Conservation (phyloP, 2,113 vertebrate genomes). For the Alligator sinensis region DNA sequence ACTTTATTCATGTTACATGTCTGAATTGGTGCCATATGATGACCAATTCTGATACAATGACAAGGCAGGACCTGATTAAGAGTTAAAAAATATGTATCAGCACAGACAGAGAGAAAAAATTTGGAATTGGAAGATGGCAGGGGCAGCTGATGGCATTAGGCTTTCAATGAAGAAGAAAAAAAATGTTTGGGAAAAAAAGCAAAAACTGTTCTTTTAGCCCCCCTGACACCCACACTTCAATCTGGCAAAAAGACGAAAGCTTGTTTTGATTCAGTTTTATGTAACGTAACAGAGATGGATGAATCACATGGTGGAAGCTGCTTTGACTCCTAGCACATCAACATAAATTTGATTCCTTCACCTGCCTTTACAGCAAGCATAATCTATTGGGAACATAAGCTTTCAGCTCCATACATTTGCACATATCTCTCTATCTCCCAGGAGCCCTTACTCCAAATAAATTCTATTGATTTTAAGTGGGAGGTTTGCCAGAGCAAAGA, state of each 20-base stretch:
- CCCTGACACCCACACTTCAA: slow-evolving; percentile 57
- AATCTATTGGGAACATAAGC: not conserved
- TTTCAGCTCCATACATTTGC: not conserved
- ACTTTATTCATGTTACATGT: slow-evolving; percentile 82
- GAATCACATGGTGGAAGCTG: slow-evolving; percentile 27
- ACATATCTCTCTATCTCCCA: not conserved
- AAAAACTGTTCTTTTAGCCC: slow-evolving; percentile 70
- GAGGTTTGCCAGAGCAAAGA: not conserved
- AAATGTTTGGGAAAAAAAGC: not conserved
- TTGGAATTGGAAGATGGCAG: slow-evolving; percentile 64
- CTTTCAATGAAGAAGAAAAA: slow-evolving; percentile 32
- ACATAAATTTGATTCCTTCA: slow-evolving; percentile 41
- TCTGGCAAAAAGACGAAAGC: slow-evolving; percentile 21
- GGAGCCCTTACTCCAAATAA: not conserved
- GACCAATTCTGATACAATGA: slow-evolving; percentile 79
- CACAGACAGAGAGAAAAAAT: slow-evolving; percentile 73
- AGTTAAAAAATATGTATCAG: slow-evolving; percentile 64
- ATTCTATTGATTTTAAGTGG: not conserved
- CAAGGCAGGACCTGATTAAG: slow-evolving; percentile 80
- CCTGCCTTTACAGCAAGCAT: slow-evolving; percentile 5
- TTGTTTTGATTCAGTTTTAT: slow-evolving; percentile 20
- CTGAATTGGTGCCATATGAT: slow-evolving; percentile 85
- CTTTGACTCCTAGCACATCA: slow-evolving; percentile 63
- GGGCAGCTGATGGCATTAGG: slow-evolving; percentile 57
- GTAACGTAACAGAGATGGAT: slow-evolving; percentile 32